A percentile compares a stretch with the other conserved stretches of the same genome.
phyloP scores from a whole-genome alignment of 2,113 vertebrate species.

The Eublepharis macularius region DNA sequence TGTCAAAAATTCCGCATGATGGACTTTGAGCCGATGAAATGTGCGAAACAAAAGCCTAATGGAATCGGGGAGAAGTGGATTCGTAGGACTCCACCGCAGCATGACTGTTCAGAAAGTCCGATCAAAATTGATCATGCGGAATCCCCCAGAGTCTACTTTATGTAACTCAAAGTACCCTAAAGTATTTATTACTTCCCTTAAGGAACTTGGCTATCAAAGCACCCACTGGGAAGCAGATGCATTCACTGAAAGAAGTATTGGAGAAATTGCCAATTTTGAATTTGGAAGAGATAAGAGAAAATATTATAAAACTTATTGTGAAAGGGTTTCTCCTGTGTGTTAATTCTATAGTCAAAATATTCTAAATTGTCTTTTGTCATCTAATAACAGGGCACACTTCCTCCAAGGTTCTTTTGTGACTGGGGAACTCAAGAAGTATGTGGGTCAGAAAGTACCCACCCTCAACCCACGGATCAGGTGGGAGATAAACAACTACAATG shows the following conservation, averaged over 20 bases:
- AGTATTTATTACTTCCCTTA: background rate
- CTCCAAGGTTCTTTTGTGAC: conserved; percentile 78
- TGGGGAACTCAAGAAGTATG: conserved; percentile 76
- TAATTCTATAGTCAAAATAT: background rate
- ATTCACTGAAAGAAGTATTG: background rate
- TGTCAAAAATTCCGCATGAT: too few relatives aligned
- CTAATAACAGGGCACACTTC: conserved; percentile 83
- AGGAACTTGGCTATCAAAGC: background rate
- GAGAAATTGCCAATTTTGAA: background rate
- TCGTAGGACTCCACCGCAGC: too few relatives aligned
- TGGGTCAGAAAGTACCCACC: conserved; percentile 75
- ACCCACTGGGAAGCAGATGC: background rate
- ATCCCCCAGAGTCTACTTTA: too few relatives aligned
- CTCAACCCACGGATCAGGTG: conserved; percentile 78
- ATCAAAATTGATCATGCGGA: too few relatives aligned
- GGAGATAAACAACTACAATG: conserved; percentile 77
- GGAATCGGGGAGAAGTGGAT: too few relatives aligned
- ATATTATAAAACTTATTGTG: background rate
- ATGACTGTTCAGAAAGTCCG: too few relatives aligned
- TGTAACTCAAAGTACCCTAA: too few relatives aligned
- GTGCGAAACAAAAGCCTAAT: too few relatives aligned
- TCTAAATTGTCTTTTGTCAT: conserved; percentile 25
- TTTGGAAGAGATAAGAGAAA: background rate
- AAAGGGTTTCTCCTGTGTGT: conserved; percentile 6
- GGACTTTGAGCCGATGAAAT: too few relatives aligned